These are phyloP conservation scores for Blomia tropicalis DNA, from an alignment of 2,888 invertebrate genomes.

Conservation along the genomic window DNA sequence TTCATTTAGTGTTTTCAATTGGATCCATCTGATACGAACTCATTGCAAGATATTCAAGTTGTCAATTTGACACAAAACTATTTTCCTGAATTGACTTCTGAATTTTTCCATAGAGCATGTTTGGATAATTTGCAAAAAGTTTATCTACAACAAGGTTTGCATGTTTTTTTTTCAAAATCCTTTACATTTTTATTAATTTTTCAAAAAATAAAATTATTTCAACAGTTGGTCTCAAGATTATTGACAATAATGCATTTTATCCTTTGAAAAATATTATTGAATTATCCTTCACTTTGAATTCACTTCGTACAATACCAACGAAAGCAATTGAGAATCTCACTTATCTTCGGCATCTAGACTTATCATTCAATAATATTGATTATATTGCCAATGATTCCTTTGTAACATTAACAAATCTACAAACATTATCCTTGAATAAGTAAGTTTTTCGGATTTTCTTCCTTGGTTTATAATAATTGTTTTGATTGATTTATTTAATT, in stretches of 20 bases:
- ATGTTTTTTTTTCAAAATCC: too few relatives aligned
- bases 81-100: not conserved
- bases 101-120: conserved; percentile 3
- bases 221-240: not conserved
- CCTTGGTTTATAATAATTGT: not conserved
- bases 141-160: conserved; percentile 3
- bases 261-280: conserved; percentile 12
- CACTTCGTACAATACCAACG: not conserved
- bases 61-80: conserved; percentile 9
- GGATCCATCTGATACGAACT: not conserved
- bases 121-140: conserved; percentile 3
- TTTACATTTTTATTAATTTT: too few relatives aligned
- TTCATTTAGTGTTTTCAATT: not conserved
- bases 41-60: not conserved
- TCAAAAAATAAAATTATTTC: not conserved
- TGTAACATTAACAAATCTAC: not conserved
- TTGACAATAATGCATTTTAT: not conserved
- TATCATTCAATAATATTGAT: not conserved
- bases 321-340: conserved; percentile 4
- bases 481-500: not conserved
- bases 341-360: not conserved
- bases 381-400: conserved; percentile 3
- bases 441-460: not conserved
- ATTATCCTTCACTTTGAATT: not conserved
- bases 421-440: not conserved